Percentiles rank a stretch among this genome's conserved stretches.
Evolutionary conservation across 2,113 vertebrate genomes (phyloP).

Genomic region (Pongo abelii): DNA sequence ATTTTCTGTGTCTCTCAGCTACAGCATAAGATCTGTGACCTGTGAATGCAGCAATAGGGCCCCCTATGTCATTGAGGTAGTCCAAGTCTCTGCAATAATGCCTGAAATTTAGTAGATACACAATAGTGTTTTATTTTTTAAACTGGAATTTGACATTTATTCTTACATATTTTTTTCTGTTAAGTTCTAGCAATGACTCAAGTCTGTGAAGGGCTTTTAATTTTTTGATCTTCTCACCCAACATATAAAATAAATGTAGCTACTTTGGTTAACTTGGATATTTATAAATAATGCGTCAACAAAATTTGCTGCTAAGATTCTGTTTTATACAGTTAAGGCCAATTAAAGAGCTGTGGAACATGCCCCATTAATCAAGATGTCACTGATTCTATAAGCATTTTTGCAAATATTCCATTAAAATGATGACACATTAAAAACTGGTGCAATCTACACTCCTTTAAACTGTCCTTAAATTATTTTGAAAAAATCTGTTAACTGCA

Average conservation of each 20-base stretch:
- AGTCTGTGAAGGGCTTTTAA: neutral
- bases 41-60: neutral
- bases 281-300: neutral
- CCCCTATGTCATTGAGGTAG: accelerated
- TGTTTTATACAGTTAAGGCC: neutral
- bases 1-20: neutral
- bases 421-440: neutral
- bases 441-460: neutral
- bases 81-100: neutral
- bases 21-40: neutral
- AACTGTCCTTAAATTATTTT: neutral
- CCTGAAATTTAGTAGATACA: neutral
- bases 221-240: neutral
- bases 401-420: neutral
- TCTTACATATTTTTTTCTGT: neutral
- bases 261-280: neutral
- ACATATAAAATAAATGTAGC: neutral
- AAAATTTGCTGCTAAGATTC: neutral
- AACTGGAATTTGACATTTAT: neutral
- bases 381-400: neutral
- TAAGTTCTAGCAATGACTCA: neutral
- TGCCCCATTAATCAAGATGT: neutral
- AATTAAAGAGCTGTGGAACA: neutral
- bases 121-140: neutral
- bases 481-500: neutral